Evolutionary conservation across 2,888 invertebrate genomes (phyloP).

Genomic region (Nysson spinosus): DNA sequence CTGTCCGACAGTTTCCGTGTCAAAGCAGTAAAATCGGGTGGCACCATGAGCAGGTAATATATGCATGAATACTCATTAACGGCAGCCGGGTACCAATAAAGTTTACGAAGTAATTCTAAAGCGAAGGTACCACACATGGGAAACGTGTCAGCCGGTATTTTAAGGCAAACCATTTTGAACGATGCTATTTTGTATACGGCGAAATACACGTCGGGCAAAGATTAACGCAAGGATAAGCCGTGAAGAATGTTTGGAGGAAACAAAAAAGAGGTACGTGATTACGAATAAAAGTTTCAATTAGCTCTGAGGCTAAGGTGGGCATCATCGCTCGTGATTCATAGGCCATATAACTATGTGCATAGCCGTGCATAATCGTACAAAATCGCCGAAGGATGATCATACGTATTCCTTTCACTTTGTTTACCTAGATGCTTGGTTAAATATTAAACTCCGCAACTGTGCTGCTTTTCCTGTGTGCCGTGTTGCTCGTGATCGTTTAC

Average conservation of each 20-base stretch:
- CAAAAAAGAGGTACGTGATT: conserved; percentile 44
- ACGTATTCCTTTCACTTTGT: conserved; percentile 60
- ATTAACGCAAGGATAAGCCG: conserved; percentile 15
- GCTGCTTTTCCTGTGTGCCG: conserved; percentile 49
- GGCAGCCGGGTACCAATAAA: conserved; percentile 30
- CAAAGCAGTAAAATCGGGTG: conserved; percentile 34
- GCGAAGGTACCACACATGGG: conserved; percentile 13
- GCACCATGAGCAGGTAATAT: conserved; percentile 11
- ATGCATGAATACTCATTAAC: conserved; percentile 33
- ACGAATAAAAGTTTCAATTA: conserved; percentile 64
- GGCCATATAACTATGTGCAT: conserved; percentile 48
- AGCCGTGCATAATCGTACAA: conserved; percentile 28
- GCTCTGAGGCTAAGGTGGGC: conserved; percentile 49
- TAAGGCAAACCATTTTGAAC: conserved; percentile 22
- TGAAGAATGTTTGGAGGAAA: conserved; percentile 10
- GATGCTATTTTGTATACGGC: conserved; percentile 29
- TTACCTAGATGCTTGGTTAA: conserved; percentile 55
- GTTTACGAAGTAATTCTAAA: conserved; percentile 33
- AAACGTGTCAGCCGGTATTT: conserved; percentile 30
- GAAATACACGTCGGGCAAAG: conserved; percentile 17
- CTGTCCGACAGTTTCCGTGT: too few relatives aligned
- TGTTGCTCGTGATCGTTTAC: conserved; percentile 38
- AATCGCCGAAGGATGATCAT: conserved; percentile 54
- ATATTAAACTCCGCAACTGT: conserved; percentile 52
- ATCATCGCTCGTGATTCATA: conserved; percentile 55